These are phyloP conservation scores for Rhipidura dahli DNA, from an alignment of 2,113 vertebrate genomes.

Conservation along the genomic window DNA sequence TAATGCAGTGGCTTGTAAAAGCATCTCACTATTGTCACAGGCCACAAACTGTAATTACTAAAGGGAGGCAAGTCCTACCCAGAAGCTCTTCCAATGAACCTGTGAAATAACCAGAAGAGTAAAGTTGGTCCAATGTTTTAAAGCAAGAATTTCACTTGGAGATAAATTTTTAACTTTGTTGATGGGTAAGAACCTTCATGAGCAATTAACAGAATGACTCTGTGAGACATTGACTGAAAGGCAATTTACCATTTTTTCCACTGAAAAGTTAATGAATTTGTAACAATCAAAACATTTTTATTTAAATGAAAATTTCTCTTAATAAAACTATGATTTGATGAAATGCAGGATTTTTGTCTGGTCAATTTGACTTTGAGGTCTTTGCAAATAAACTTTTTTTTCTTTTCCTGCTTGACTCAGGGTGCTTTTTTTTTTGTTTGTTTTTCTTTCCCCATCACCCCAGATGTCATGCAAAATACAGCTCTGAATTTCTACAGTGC, in stretches of 20 bases:
- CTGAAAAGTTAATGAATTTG: neutral
- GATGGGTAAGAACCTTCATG: neutral
- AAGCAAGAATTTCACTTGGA: neutral
- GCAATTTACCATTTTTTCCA: neutral
- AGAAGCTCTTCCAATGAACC: neutral
- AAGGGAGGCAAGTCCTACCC: neutral
- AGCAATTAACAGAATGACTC: accelerated
- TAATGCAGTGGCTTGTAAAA: accelerated
- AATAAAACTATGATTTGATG: neutral
- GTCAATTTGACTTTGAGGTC: neutral
- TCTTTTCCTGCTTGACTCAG: neutral
- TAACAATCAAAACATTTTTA: neutral
- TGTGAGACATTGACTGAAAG: neutral
- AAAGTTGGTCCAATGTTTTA: neutral
- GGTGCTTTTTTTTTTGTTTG: neutral
- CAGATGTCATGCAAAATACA: neutral
- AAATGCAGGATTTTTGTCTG: neutral
- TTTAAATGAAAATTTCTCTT: neutral
- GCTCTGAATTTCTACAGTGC: neutral
- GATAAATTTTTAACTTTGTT: neutral
- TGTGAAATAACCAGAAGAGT: neutral
- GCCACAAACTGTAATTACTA: neutral
- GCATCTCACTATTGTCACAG: neutral
- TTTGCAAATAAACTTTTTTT: neutral
- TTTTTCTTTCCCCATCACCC: neutral